These are phyloP conservation scores for Capitella teleta DNA, from an alignment of 1,140 invertebrate species.

Conservation along the genomic window DNA sequence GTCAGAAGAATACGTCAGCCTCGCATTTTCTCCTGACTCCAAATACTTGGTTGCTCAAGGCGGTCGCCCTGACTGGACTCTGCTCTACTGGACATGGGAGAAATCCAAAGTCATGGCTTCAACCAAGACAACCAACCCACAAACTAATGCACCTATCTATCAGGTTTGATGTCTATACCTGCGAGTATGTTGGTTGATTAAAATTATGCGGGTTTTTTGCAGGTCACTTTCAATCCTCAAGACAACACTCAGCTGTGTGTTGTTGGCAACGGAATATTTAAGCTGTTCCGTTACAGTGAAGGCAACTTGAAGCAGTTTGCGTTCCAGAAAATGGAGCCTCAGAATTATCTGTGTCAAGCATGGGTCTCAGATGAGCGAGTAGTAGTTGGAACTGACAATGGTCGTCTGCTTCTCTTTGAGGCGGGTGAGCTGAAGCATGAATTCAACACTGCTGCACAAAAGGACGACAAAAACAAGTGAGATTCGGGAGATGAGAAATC, in stretches of 20 bases:
- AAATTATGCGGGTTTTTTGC: too few relatives aligned
- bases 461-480: slow-evolving; percentile 1
- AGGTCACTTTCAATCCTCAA: slow-evolving; percentile 61
- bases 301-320: slow-evolving; percentile 68
- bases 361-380: slow-evolving; percentile 57
- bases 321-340: slow-evolving; percentile 66
- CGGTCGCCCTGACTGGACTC: slow-evolving; percentile 64
- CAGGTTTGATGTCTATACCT: slow-evolving; percentile 37
- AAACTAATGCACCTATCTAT: slow-evolving; percentile 36
- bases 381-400: slow-evolving; percentile 61
- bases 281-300: slow-evolving; percentile 67
- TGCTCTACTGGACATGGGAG: slow-evolving; percentile 73
- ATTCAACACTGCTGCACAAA: slow-evolving; percentile 30
- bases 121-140: slow-evolving; percentile 50
- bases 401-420: slow-evolving; percentile 62
- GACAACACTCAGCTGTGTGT: slow-evolving; percentile 64
- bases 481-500: background rate
- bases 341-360: slow-evolving; percentile 54
- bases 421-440: slow-evolving; percentile 60
- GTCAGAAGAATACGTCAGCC: slow-evolving; percentile 52
- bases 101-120: slow-evolving; percentile 68
- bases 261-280: slow-evolving; percentile 59
- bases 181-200: too few relatives aligned
- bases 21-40: slow-evolving; percentile 66
- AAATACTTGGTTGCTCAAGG: slow-evolving; percentile 66